Percentiles rank a stretch among this genome's conserved stretches.
These are phyloP conservation scores for Hoplostethus atlanticus DNA, from an alignment of 2,797 vertebrate species.

Conservation along the genomic window DNA sequence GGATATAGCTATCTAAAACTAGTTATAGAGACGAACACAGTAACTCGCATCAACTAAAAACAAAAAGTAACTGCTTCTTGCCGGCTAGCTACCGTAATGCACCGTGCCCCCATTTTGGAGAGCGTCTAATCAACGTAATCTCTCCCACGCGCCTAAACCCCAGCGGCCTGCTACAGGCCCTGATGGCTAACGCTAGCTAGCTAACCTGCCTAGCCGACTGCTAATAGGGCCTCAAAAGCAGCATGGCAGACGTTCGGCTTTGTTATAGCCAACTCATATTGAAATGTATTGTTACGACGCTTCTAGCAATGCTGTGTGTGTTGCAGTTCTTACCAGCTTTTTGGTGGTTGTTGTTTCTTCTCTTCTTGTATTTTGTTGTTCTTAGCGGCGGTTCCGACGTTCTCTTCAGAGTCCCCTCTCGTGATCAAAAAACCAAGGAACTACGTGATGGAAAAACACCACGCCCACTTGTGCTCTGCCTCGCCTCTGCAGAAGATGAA, in stretches of 20 bases:
- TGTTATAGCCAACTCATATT: neutral
- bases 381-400: conserved; percentile 18
- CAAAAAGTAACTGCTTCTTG: neutral
- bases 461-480: conserved; percentile 28
- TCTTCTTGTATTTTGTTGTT: conserved; percentile 28
- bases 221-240: conserved; percentile 42
- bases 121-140: conserved; percentile 19
- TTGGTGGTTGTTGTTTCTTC: conserved; percentile 24
- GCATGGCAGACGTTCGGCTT: neutral
- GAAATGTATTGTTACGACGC: neutral
- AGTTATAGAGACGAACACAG: accelerated
- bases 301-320: accelerated
- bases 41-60: accelerated
- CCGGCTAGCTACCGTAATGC: conserved; percentile 38
- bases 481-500: conserved; percentile 46
- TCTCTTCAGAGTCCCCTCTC: conserved; percentile 52
- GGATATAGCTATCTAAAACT: accelerated
- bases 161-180: conserved; percentile 70
- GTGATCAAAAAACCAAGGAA: conserved; percentile 37
- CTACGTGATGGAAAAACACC: conserved; percentile 23
- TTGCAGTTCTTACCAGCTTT: conserved; percentile 65
- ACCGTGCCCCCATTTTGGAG: conserved; percentile 64
- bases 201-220: conserved; percentile 17
- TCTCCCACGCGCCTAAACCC: conserved; percentile 56
- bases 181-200: conserved; percentile 52